Base-by-base conservation (phyloP, 1,140 invertebrate genomes). In the Bombus difficillimus region DNA sequence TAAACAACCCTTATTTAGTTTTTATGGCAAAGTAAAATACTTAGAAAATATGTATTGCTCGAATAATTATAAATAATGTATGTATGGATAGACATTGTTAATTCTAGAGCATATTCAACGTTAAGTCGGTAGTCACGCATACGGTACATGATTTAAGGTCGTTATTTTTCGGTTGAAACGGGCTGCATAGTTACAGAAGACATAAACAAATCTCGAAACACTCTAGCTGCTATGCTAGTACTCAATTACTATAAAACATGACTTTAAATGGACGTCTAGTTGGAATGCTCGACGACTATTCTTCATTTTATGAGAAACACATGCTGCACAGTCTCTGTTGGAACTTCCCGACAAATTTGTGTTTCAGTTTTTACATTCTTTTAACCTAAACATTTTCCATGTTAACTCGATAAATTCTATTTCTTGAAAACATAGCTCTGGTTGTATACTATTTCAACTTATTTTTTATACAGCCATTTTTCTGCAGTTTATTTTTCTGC, bases 121-220 rank as follows among this genome's bases (percentile, higher is more conserved):
- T 4, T 22, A 39, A 34, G 10, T 69, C 32, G 6, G 66, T 37
- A 39, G 68, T 69, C 68, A 39, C 10, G 25, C 34, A 5, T 22
- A 39, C 37, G 9, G 37, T 28, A 43, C 71, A 41, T 32, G 37
- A 72, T 53, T 53, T 53, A 53, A 53, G 47, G 47, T 41, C 39
- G 15, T n/a, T 41, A 72, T 72, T 72, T 72, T 34, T 41, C 28
- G 25, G 28, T 10, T n/a, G 13, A n/a, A 41, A n/a, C 41, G 2
- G 15, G 18, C 25, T 47, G 71, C 25, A 41, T 6, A 32, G 34
- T 69, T 71, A 47, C 18, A 74, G 41, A 12, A 22, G 41, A 25
- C 28, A 32, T 47, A 74, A 74, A 74, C 72, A 74, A 43, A 47
- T 74, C 72, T 47, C n/a, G 39, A 25, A n/a, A 41, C 25, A 41